These are phyloP conservation scores for Tryphoninae sp. DNA, from an alignment of 2,888 invertebrate species.

Conservation along the genomic window DNA sequence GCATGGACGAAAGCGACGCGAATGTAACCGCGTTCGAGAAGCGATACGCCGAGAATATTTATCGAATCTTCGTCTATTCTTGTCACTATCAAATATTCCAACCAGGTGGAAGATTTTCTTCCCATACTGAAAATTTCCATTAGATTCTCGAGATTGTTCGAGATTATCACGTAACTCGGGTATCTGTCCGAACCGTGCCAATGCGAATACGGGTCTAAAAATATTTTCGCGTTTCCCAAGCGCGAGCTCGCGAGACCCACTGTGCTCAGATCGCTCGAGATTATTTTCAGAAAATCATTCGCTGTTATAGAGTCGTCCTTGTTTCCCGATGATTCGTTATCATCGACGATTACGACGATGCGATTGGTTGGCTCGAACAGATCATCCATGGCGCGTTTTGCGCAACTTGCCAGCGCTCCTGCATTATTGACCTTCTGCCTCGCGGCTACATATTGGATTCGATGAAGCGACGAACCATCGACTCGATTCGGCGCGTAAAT, in stretches of 20 bases:
- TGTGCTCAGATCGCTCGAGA: background rate
- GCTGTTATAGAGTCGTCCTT: background rate
- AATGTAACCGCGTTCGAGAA: constrained; percentile 3
- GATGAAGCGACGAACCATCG: constrained; percentile 8
- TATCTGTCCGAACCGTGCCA: background rate
- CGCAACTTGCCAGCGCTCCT: constrained; percentile 5
- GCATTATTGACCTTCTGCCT: background rate
- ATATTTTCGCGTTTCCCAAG: background rate
- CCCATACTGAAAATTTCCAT: background rate
- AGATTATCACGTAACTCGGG: constrained; percentile 38
- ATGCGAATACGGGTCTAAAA: background rate
- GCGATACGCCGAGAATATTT: background rate
- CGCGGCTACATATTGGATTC: constrained; percentile 14
- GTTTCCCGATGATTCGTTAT: too few relatives aligned
- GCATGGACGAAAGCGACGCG: constrained; percentile 22
- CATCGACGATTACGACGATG: constrained; percentile 24
- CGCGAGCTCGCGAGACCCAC: constrained; percentile 1
- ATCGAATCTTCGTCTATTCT: background rate
- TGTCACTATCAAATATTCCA: constrained; percentile 38
- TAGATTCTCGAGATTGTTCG: constrained; percentile 4
- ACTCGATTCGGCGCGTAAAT: constrained; percentile 2
- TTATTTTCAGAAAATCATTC: constrained; percentile 2
- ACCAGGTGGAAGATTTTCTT: background rate
- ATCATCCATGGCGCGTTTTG: constrained; percentile 1
- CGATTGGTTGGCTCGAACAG: constrained; percentile 31